A percentile compares a stretch with the other conserved stretches of the same genome.
Conservation (phyloP, 2,888 invertebrate genomes). For the Anthoptus insignis region DNA sequence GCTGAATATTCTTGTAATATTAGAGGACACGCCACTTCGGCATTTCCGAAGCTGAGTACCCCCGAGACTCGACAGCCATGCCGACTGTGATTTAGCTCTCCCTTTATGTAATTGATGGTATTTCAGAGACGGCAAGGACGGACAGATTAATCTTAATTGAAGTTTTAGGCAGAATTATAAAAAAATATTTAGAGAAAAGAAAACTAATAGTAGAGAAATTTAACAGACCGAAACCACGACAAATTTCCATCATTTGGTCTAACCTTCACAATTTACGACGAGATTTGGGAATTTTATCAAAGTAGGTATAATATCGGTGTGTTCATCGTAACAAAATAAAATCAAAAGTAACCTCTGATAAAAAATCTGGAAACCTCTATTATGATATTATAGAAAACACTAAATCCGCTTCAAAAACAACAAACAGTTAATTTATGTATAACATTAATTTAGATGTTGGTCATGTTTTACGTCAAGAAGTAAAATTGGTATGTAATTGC, state of each 20-base stretch:
- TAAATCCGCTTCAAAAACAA: no score
- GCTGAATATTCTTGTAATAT: slow-evolving; percentile 62
- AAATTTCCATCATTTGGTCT: no score
- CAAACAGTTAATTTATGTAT: no score
- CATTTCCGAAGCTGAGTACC: slow-evolving; percentile 58
- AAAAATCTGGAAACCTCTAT: no score
- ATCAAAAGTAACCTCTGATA: no score
- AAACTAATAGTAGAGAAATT: no score
- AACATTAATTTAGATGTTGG: neutral
- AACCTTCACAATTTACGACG: no score
- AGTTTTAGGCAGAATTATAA: neutral
- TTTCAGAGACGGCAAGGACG: slow-evolving; percentile 13
- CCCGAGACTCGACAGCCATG: slow-evolving; percentile 31
- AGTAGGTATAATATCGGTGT: no score
- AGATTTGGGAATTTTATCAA: no score
- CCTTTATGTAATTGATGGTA: slow-evolving; percentile 30
- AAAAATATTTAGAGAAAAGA: neutral
- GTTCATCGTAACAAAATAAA: no score
- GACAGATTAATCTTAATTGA: slow-evolving; percentile 9
- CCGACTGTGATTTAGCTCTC: slow-evolving; percentile 32
- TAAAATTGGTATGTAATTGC: neutral
- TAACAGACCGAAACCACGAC: no score
- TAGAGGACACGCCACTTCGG: slow-evolving; percentile 61
- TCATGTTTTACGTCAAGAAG: neutral
- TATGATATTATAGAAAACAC: no score